Base-by-base conservation (phyloP, 2,888 invertebrate genomes). In the Eristalis tenax region DNA sequence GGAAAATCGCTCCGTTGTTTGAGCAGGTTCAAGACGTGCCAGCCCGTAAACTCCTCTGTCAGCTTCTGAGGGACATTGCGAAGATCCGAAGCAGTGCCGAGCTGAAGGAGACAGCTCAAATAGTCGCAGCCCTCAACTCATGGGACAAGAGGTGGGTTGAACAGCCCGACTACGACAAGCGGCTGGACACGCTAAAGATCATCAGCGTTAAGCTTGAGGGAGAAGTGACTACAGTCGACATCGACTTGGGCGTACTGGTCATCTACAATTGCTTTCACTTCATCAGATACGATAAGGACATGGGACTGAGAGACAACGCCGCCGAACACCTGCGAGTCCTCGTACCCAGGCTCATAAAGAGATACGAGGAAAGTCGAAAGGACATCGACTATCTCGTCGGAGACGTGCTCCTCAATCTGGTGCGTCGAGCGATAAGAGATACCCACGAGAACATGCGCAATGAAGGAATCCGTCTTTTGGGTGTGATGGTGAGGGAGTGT, bases 141-240 rank as follows among this genome's bases (percentile, higher is more conserved):
- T 98, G 96, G 94, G 97, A 99, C 92, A 94, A 95, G 63, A 95
- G 96, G 88, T 97, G 97, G 95, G 94, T 99, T n/a, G 98, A 99
- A 90, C 98, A 99, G 91, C 98, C 99, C 0, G 98, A 99, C 93
- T 98, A 97, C 90, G 96, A 97, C 84, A 94, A 94, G 89, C 94
- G 99, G 89, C 94, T 98, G 26, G 95, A 96, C 74, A 97, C 97
- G 0, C 97, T 97, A 89, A 95, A 95, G 89, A 93, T 94, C 89
- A 95, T 98, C 57, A 95, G 95, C 83, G 91, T 94, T 63, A 91
- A 95, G 76, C 92, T 94, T 15, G 93, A 94, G 1, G 91, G 91
- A 1, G 91, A 94, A 75, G 92, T 94, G 66, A 50, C 70, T 2
- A 28, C 26, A 0, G 93, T 97, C 4, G 94, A 95, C 69, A 92